These are phyloP conservation scores for Thymelicus sylvestris DNA, from an alignment of 2,888 invertebrate genomes.

Conservation along the genomic window DNA sequence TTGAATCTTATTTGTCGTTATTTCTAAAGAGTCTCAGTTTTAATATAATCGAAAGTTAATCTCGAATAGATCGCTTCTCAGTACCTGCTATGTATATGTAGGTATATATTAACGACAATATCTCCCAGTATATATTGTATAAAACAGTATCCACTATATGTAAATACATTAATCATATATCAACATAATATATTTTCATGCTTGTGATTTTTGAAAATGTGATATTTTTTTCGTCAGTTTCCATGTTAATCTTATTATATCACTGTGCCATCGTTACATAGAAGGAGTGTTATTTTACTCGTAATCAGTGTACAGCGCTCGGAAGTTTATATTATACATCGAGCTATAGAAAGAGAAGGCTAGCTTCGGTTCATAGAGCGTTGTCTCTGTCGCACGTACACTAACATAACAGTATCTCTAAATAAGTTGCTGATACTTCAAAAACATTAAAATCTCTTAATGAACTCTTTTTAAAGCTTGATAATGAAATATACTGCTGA, in stretches of 20 bases:
- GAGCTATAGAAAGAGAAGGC: neutral
- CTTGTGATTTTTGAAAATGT: slow-evolving; percentile 42
- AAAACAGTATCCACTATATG: slow-evolving; percentile 45
- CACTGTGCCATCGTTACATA: slow-evolving; percentile 47
- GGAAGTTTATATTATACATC: neutral
- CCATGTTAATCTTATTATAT: slow-evolving; percentile 37
- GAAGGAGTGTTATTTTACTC: neutral
- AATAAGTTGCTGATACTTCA: neutral
- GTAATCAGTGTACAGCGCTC: neutral
- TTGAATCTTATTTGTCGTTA: neutral
- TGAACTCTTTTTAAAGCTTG: neutral
- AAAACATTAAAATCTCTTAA: neutral
- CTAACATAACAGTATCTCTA: neutral
- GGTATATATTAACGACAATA: slow-evolving; percentile 71
- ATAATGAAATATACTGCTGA: neutral
- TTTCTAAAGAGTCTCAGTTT: neutral
- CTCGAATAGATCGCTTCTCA: slow-evolving; percentile 57
- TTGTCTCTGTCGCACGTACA: neutral
- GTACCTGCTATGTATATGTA: slow-evolving; percentile 69
- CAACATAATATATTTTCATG: slow-evolving; percentile 40
- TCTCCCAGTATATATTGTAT: slow-evolving; percentile 52
- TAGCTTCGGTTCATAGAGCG: neutral
- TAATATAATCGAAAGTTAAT: slow-evolving; percentile 5
- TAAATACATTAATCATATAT: slow-evolving; percentile 49
- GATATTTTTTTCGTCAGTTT: slow-evolving; percentile 42